phyloP scores from a whole-genome alignment of 2,888 invertebrate genomes.

The Scaptomyza reducta region DNA sequence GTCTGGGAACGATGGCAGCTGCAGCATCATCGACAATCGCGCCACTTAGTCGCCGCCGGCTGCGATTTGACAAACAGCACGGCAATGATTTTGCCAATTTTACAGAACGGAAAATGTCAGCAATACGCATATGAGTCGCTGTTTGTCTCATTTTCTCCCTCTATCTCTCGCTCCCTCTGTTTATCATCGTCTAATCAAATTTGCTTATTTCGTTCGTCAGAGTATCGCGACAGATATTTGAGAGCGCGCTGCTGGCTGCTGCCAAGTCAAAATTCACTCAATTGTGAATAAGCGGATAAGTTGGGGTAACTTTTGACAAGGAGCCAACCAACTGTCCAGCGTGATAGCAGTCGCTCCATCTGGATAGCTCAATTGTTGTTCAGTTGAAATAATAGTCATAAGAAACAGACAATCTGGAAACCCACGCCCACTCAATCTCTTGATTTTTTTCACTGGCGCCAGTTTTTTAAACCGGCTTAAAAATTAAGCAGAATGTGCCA shows the following conservation, averaged over 20 bases:
- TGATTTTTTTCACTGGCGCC: conserved; percentile 62
- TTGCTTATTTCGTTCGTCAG: conserved; percentile 52
- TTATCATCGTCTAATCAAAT: conserved; percentile 40
- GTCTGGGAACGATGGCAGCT: conserved; percentile 62
- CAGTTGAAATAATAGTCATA: conserved; percentile 9
- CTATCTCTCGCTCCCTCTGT: not conserved
- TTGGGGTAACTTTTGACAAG: conserved; percentile 48
- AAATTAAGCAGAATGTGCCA: conserved; percentile 55
- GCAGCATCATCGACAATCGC: conserved; percentile 56
- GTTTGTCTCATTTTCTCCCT: not conserved
- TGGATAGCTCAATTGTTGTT: conserved; percentile 49
- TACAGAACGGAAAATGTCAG: conserved; percentile 3
- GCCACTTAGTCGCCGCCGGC: conserved; percentile 42
- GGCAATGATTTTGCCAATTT: conserved; percentile 49
- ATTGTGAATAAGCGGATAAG: conserved; percentile 74
- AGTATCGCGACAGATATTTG: conserved; percentile 54
- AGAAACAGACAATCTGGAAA: conserved; percentile 17
- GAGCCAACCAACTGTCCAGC: conserved; percentile 49
- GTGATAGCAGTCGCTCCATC: conserved; percentile 45
- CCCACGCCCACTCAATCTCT: not conserved
- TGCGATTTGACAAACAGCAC: conserved; percentile 55
- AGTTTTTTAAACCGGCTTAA: conserved; percentile 76
- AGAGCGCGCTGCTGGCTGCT: conserved; percentile 14
- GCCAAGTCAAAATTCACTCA: conserved; percentile 59
- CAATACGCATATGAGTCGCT: conserved; percentile 17